These are phyloP conservation scores for Amorpha juglandis DNA, from an alignment of 2,888 invertebrate genomes.

Conservation along the genomic window DNA sequence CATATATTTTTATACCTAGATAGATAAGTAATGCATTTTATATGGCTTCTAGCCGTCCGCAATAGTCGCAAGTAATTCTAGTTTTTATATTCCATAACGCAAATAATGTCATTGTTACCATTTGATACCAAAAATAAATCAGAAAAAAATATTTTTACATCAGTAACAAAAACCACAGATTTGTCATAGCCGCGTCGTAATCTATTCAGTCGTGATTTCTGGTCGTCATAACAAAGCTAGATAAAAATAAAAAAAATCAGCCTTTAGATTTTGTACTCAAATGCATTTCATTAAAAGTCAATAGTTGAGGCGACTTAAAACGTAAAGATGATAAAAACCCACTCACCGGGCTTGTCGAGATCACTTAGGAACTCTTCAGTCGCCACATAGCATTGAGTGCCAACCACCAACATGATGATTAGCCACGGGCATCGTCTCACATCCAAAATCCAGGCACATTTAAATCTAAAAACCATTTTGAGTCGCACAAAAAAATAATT, in stretches of 20 bases:
- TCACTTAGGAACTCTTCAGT: conserved; percentile 83
- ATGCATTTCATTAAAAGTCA: conserved; percentile 7
- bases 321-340: background rate
- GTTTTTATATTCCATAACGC: too few species aligned
- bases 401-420: conserved; percentile 60
- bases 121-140: background rate
- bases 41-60: background rate
- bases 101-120: too few species aligned
- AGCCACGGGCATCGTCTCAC: conserved; percentile 44
- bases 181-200: too few species aligned
- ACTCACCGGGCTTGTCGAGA: conserved; percentile 83
- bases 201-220: background rate
- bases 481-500: background rate
- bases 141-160: background rate
- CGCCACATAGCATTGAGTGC: conserved; percentile 75
- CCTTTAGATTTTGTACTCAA: conserved; percentile 9
- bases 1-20: too few species aligned
- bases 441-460: conserved; percentile 36
- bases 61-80: background rate
- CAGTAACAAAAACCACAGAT: background rate
- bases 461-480: conserved; percentile 28
- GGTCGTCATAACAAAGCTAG: background rate
- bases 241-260: background rate
- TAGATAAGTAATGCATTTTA: background rate
- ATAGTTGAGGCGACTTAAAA: background rate